Evolutionary conservation across 1,140 invertebrate genomes (phyloP).

Genomic region (Drosophila ananassae): DNA sequence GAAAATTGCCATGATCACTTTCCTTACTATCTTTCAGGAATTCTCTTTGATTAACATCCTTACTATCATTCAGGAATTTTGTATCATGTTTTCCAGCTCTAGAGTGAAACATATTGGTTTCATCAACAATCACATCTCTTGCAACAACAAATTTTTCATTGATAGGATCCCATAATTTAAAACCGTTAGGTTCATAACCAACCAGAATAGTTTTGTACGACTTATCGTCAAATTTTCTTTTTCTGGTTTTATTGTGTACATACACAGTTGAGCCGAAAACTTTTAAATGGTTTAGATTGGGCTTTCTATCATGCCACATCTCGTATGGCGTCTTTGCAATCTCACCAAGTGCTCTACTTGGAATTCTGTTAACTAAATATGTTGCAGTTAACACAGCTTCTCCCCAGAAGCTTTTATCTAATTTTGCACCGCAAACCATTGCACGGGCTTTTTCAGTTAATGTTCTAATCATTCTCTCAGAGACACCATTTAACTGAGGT

Average conservation of each 20-base stretch:
- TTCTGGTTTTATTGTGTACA: slow-evolving; percentile 15
- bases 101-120: slow-evolving; percentile 17
- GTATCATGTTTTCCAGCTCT: slow-evolving; percentile 5
- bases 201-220: slow-evolving; percentile 12
- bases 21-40: too few relatives aligned
- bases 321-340: slow-evolving; percentile 7
- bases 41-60: too few relatives aligned
- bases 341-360: slow-evolving; percentile 10
- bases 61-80: too few relatives aligned
- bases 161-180: slow-evolving; percentile 19
- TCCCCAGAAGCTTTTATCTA: slow-evolving; percentile 17
- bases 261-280: slow-evolving; percentile 16
- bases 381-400: slow-evolving; percentile 16
- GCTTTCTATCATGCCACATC: slow-evolving; percentile 16
- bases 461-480: slow-evolving; percentile 1
- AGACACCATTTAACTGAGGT: slow-evolving; percentile 3
- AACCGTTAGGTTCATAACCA: slow-evolving; percentile 21
- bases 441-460: slow-evolving; percentile 5
- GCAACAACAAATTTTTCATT: slow-evolving; percentile 9
- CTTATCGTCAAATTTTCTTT: slow-evolving; percentile 24
- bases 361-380: slow-evolving; percentile 18
- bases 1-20: too few relatives aligned
- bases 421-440: slow-evolving; percentile 5
- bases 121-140: slow-evolving; percentile 10
- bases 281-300: slow-evolving; percentile 10